phyloP scores from a whole-genome alignment of 2,888 invertebrate species.

The Drosophila lutescens region DNA sequence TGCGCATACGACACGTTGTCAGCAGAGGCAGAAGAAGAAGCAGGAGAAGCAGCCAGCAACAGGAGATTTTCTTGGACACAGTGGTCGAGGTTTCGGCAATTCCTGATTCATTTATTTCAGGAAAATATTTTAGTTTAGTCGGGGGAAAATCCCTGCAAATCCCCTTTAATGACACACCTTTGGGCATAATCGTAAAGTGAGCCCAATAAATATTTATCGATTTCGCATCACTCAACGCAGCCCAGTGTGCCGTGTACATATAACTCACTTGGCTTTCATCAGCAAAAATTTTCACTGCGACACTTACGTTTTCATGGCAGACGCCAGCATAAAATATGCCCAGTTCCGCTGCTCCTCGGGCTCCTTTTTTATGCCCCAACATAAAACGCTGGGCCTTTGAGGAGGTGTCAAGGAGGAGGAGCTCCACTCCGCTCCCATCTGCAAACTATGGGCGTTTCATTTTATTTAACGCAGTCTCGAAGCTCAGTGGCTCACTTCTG shows the following conservation, averaged over 20 bases:
- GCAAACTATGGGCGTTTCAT: slow-evolving; percentile 63
- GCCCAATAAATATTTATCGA: slow-evolving; percentile 29
- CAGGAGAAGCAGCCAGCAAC: slow-evolving; percentile 10
- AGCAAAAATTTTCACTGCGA: slow-evolving; percentile 74
- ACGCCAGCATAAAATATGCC: slow-evolving; percentile 65
- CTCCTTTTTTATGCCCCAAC: slow-evolving; percentile 51
- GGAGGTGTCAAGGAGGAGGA: slow-evolving; percentile 22
- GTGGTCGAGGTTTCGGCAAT: slow-evolving; percentile 1
- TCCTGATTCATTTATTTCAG: neutral
- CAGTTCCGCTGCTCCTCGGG: slow-evolving; percentile 46
- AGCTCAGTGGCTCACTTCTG: slow-evolving; percentile 48
- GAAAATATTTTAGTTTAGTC: neutral
- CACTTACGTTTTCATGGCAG: slow-evolving; percentile 76
- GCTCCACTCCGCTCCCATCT: slow-evolving; percentile 25
- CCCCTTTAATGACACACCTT: slow-evolving; percentile 6
- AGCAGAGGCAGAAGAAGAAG: slow-evolving; percentile 1
- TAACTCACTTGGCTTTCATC: slow-evolving; percentile 77
- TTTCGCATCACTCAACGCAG: slow-evolving; percentile 22
- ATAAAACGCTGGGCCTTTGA: slow-evolving; percentile 52
- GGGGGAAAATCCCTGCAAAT: slow-evolving; percentile 8
- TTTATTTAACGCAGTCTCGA: slow-evolving; percentile 68
- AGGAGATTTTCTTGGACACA: slow-evolving; percentile 19
- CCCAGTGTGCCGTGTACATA: slow-evolving; percentile 49
- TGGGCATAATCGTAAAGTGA: slow-evolving; percentile 22
- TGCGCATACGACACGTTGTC: slow-evolving; percentile 73